Evolutionary conservation across 2,888 invertebrate genomes (phyloP).

Genomic region (Diabrotica balteata): DNA sequence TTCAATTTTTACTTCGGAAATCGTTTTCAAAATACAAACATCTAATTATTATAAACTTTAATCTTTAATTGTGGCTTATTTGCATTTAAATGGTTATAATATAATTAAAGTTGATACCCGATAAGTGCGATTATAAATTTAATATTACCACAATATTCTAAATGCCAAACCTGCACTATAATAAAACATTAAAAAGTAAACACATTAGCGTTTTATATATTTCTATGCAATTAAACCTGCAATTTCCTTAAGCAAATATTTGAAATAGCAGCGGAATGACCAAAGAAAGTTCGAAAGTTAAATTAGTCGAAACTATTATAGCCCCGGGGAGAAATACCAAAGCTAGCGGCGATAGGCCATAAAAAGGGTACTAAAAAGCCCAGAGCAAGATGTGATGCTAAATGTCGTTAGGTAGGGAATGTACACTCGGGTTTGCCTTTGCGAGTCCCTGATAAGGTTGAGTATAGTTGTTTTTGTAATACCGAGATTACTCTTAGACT

Average conservation of each 20-base stretch:
- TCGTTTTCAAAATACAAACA: no score
- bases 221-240: not conserved
- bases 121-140: no score
- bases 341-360: slow-evolving; percentile 30
- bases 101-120: no score
- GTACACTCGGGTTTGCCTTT: slow-evolving; percentile 25
- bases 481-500: slow-evolving; percentile 33
- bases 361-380: slow-evolving; percentile 39
- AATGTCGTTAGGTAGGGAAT: slow-evolving; percentile 37
- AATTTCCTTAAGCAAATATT: not conserved
- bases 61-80: no score
- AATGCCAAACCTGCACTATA: no score
- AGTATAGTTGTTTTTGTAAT: slow-evolving; percentile 35
- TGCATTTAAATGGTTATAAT: no score
- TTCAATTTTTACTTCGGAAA: no score
- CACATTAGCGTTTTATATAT: not conserved
- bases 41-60: no score
- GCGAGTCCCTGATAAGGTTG: slow-evolving; percentile 28
- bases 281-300: slow-evolving; percentile 11
- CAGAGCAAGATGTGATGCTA: slow-evolving; percentile 35
- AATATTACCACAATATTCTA: no score
- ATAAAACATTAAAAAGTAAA: no score
- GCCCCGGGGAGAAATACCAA: slow-evolving; percentile 19
- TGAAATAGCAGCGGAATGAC: slow-evolving; percentile 12
- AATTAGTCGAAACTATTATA: slow-evolving; percentile 17